A percentile compares a stretch with the other conserved stretches of the same genome.
These are phyloP conservation scores for Acanthisitta chloris DNA, from an alignment of 2,113 vertebrate species.

Conservation along the genomic window DNA sequence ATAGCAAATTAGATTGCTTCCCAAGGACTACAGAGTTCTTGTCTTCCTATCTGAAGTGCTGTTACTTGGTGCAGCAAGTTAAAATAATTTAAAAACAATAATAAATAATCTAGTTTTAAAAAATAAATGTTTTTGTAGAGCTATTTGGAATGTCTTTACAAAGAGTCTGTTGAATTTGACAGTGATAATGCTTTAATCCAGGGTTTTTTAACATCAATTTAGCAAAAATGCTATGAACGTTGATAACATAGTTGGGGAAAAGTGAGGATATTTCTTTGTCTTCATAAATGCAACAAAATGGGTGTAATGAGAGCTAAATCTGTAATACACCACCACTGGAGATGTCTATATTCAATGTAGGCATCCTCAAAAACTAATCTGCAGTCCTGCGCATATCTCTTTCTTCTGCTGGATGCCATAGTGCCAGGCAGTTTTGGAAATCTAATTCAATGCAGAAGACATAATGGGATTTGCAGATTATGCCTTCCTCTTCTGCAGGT, in stretches of 20 bases:
- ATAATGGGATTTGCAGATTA: background rate
- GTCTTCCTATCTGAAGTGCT: background rate
- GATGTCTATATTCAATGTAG: background rate
- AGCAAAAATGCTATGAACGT: background rate
- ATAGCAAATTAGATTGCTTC: background rate
- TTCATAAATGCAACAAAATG: background rate
- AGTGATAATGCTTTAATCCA: background rate
- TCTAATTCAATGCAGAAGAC: background rate
- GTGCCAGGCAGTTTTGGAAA: background rate
- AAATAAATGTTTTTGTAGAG: background rate
- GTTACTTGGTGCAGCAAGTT: background rate
- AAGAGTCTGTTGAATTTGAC: background rate
- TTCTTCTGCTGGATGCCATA: background rate
- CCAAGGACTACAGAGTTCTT: background rate
- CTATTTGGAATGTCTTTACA: background rate
- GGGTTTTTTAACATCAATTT: background rate
- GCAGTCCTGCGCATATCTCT: background rate
- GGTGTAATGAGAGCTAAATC: background rate
- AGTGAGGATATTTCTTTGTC: background rate
- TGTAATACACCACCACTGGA: background rate
- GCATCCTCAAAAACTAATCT: background rate
- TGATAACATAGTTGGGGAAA: background rate
- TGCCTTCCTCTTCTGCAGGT: background rate
- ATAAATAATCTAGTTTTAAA: background rate
- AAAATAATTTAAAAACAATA: conserved; percentile 22